Conservation (phyloP, 2,888 invertebrate genomes). For the Pollenia griseotomentosa region DNA sequence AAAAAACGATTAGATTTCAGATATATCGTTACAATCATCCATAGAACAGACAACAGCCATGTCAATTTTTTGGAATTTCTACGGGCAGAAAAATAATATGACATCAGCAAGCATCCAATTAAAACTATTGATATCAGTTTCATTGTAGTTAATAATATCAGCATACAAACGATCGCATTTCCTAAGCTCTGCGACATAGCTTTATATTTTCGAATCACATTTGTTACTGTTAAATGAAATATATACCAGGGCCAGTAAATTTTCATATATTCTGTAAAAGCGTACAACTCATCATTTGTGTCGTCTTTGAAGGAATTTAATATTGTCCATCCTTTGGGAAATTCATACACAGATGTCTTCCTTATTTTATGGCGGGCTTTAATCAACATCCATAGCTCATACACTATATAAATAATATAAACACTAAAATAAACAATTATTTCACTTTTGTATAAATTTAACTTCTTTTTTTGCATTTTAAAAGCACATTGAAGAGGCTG, state of each 20-base stretch:
- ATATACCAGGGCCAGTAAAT: slow-evolving; percentile 81
- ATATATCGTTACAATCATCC: slow-evolving; percentile 80
- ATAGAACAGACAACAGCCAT: slow-evolving; percentile 79
- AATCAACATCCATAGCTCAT: slow-evolving; percentile 79
- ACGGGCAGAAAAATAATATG: slow-evolving; percentile 78
- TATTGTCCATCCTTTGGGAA: slow-evolving; percentile 79
- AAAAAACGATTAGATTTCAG: slow-evolving; percentile 78
- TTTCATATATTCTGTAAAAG: slow-evolving; percentile 79
- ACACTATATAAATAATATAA: slow-evolving; percentile 80
- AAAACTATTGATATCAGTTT: slow-evolving; percentile 73
- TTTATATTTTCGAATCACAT: slow-evolving; percentile 73
- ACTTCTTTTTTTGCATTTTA: slow-evolving; percentile 31
- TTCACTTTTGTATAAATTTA: slow-evolving; percentile 75
- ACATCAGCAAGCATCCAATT: slow-evolving; percentile 76
- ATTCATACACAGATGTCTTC: slow-evolving; percentile 76
- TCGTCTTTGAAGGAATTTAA: slow-evolving; percentile 80
- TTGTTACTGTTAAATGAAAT: slow-evolving; percentile 78
- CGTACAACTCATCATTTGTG: slow-evolving; percentile 82
- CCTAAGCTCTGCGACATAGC: slow-evolving; percentile 75
- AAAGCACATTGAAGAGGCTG: slow-evolving; percentile 3
- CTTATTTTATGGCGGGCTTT: slow-evolving; percentile 78
- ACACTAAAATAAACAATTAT: slow-evolving; percentile 79
- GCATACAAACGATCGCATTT: slow-evolving; percentile 77
- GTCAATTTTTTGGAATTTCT: slow-evolving; percentile 75
- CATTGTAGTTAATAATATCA: slow-evolving; percentile 76